phyloP scores from a whole-genome alignment of 2,888 invertebrate genomes.

The Eupithecia abbreviata region DNA sequence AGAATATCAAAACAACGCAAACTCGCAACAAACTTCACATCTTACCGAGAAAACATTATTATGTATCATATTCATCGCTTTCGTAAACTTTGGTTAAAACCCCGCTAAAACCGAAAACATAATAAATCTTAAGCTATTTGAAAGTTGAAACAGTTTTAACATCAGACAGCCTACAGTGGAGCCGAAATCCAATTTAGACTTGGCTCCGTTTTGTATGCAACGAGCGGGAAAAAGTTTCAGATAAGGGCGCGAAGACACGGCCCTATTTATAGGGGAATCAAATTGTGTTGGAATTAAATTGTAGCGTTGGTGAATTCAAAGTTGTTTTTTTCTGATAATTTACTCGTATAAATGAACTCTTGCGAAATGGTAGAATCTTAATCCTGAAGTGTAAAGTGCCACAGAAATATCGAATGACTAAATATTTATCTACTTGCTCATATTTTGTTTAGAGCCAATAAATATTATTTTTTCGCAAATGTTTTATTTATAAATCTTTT shows the following conservation, averaged over 20 bases:
- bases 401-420: background rate
- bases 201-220: constrained; percentile 35
- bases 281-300: background rate
- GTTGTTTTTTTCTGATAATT: background rate
- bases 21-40: background rate
- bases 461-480: too few species aligned
- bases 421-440: background rate
- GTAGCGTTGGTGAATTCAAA: background rate
- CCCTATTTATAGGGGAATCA: background rate
- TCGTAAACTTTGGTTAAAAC: constrained; percentile 9
- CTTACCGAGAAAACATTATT: background rate
- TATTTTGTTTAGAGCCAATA: background rate
- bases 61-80: constrained; percentile 16
- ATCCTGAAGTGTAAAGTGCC: background rate
- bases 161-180: constrained; percentile 32
- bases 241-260: background rate
- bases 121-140: constrained; percentile 42
- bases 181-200: constrained; percentile 41
- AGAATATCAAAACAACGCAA: constrained; percentile 3
- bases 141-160: constrained; percentile 35
- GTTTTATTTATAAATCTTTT: too few species aligned
- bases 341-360: background rate
- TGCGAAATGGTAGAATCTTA: background rate
- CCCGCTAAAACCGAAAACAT: constrained; percentile 39
- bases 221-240: constrained; percentile 24